Percentiles rank a stretch among this genome's conserved stretches.
phyloP scores from a whole-genome alignment of 2,113 vertebrate genomes.

The Eclectus roratus region DNA sequence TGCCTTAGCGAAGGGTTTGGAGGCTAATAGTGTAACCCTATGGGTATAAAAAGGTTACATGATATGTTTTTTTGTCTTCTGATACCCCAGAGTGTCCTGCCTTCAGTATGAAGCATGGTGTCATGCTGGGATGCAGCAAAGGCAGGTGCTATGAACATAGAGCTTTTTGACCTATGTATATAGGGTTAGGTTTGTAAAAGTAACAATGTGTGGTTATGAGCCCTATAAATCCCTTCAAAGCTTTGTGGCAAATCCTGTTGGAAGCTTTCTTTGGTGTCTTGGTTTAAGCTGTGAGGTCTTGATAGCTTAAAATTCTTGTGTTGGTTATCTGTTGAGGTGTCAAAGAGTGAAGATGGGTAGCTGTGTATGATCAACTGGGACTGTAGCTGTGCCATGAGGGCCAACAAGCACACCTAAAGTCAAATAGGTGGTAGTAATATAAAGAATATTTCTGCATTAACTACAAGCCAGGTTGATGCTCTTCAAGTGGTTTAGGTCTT shows the following conservation, averaged over 20 bases:
- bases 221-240: not conserved
- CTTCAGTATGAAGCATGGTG: not conserved
- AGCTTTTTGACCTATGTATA: fast-evolving
- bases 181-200: not conserved
- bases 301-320: not conserved
- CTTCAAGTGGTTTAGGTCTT: not conserved
- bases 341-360: fast-evolving
- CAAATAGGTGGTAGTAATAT: fast-evolving
- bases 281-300: not conserved
- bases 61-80: not conserved
- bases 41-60: fast-evolving
- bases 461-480: not conserved
- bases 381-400: fast-evolving
- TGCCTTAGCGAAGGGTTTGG: no score
- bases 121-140: fast-evolving
- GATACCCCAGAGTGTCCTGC: fast-evolving
- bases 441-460: not conserved
- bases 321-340: no score
- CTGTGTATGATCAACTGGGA: fast-evolving
- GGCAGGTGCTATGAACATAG: fast-evolving
- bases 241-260: not conserved
- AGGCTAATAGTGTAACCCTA: fast-evolving
- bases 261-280: not conserved
- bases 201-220: not conserved
- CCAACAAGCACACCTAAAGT: not conserved